Evolutionary conservation across 2,888 invertebrate species (phyloP).

Genomic region (Dryadula phaetusa): DNA sequence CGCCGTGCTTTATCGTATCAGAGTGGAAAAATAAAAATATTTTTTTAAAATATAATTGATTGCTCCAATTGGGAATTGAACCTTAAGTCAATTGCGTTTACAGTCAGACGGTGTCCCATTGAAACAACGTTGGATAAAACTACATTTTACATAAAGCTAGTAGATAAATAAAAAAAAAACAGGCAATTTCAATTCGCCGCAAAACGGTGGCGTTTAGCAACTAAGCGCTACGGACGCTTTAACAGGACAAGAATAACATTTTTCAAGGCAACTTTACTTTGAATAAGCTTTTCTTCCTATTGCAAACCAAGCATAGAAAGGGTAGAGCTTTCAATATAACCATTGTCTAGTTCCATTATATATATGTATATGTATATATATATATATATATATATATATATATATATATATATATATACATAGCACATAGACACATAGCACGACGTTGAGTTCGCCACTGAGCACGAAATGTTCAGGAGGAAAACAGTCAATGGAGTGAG

Average conservation of each 20-base stretch:
- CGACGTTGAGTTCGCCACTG: too few relatives aligned
- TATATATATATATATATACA: too few relatives aligned
- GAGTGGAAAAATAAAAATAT: too few relatives aligned
- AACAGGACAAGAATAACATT: conserved; percentile 25
- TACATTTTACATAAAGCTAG: conserved; percentile 11
- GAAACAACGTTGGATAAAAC: background rate
- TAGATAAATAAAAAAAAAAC: conserved; percentile 22
- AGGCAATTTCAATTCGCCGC: conserved; percentile 25
- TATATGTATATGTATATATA: conserved; percentile 6
- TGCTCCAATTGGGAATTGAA: too few relatives aligned
- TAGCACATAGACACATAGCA: too few relatives aligned
- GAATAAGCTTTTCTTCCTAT: conserved; percentile 13
- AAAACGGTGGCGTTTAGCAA: conserved; percentile 26
- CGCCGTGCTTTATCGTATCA: too few relatives aligned
- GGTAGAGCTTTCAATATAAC: conserved; percentile 1
- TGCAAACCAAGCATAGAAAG: background rate
- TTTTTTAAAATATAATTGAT: too few relatives aligned
- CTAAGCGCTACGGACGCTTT: conserved; percentile 25
- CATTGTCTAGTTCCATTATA: conserved; percentile 17
- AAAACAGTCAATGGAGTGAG: too few relatives aligned
- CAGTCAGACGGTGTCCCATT: too few relatives aligned
- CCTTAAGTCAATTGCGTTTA: too few relatives aligned
- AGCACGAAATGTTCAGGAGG: too few relatives aligned
- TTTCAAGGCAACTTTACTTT: conserved; percentile 26
- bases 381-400: too few relatives aligned